Evolutionary conservation across 2,113 vertebrate genomes (phyloP), one percentile per base, ranked within the genome.

Genomic region (Prionailurus bengalensis): DNA sequence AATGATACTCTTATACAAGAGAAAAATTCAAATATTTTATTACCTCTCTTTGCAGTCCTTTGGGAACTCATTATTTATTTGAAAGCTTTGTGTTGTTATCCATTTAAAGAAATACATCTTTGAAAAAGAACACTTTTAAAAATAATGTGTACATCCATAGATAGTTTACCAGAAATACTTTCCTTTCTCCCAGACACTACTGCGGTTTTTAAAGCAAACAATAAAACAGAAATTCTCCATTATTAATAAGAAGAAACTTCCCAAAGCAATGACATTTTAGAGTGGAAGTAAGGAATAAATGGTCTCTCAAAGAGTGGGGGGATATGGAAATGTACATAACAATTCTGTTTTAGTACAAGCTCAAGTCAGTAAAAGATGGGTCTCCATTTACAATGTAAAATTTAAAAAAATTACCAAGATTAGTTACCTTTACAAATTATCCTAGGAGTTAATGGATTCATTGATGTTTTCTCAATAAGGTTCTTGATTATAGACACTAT

Each of bases 101-200:
- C 36, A 82, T 29, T 42, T 55, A 78, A 6, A 13, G 13, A 96
- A 94, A 79, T 63, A 36, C 7, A n/a, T 66, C 25, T 91, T 92
- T 70, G 15, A 83, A 39, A 74, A 93, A 94, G 19, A 48, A 95
- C 89, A 65, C 7, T 79, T 88, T 81, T 74, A 85, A 82, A 89
- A 2, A 51, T 3, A 76, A 73, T 83, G 78, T 48, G 83, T 90
- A 70, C 4, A 92, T 82, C 66, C n/a, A 36, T 21, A 89, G 7
- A 27, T 42, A 31, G 29, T 83, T 93, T 82, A 82, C 21, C 45
- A 78, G 36, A 27, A 96, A 25, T 74, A 74, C 4, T 89, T 73
- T 92, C 0, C 9, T 96, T 86, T 95, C 55, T 92, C 4, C 0
- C 29, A 42, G 36, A 45, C 92, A 78, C 17, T 65, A 39, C 13